These are phyloP conservation scores for Anorthoa munda DNA, from an alignment of 2,888 invertebrate genomes.

Conservation along the genomic window DNA sequence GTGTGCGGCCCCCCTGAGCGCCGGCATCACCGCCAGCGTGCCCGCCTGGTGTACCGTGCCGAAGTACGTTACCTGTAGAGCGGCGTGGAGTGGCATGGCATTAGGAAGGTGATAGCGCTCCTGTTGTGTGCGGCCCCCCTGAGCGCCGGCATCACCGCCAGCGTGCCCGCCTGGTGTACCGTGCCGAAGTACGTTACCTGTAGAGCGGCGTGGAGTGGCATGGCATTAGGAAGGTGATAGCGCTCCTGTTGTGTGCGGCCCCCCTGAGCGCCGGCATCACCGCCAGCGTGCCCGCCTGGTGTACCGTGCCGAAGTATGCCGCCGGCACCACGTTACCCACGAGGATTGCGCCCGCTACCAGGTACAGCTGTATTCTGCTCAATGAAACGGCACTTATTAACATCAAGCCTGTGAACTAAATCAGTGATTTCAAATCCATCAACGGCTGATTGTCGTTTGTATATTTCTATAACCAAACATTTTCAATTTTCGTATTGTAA, in stretches of 20 bases:
- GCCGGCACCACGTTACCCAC: conserved; percentile 92
- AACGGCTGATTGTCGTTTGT: no score
- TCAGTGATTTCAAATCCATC: not conserved
- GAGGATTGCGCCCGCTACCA: conserved; percentile 84
- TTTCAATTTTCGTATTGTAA: no score
- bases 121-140: conserved; percentile 88
- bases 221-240: conserved; percentile 96
- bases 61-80: conserved; percentile 95
- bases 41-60: conserved; percentile 95
- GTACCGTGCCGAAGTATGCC: conserved; percentile 94
- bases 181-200: conserved; percentile 95
- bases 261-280: conserved; percentile 94
- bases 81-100: conserved; percentile 98
- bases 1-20: conserved; percentile 90
- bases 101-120: conserved; percentile 94
- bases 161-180: conserved; percentile 95
- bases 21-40: conserved; percentile 93
- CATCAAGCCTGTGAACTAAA: no score
- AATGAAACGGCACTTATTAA: not conserved
- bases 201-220: conserved; percentile 98
- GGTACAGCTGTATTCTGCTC: conserved; percentile 85
- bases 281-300: conserved; percentile 95
- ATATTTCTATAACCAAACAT: no score
- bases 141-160: conserved; percentile 94
- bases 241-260: conserved; percentile 86